Conservation (phyloP, 23 tunicate genomes). For the Clavelina lepadiformis region DNA sequence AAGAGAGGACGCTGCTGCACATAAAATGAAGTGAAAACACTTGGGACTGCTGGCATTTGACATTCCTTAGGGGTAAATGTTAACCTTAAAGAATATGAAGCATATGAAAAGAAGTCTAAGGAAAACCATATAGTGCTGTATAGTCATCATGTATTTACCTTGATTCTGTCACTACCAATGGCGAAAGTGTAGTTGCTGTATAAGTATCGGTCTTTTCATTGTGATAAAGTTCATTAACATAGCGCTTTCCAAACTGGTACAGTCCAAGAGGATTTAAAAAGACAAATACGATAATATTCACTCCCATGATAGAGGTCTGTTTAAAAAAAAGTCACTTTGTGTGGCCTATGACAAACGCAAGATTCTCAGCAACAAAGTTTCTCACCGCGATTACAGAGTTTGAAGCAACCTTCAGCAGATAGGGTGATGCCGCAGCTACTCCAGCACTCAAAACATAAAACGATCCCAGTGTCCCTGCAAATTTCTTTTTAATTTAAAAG, state of each 20-base stretch:
- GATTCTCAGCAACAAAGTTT: too few relatives aligned
- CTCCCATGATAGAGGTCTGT: constrained; percentile 25
- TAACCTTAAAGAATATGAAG: constrained; percentile 24
- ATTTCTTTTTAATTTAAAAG: neutral
- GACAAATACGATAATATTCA: constrained; percentile 39
- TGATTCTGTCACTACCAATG: constrained; percentile 29
- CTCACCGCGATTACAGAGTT: constrained; percentile 26
- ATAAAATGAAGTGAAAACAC: constrained; percentile 67
- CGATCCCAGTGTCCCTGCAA: constrained; percentile 24
- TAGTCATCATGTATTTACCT: constrained; percentile 16
- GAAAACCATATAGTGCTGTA: neutral
- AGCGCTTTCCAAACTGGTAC: constrained; percentile 67
- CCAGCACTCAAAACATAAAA: constrained; percentile 30
- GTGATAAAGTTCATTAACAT: constrained; percentile 61
- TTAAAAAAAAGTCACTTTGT: too few relatives aligned
- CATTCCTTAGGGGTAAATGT: constrained; percentile 59
- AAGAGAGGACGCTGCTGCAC: constrained; percentile 51
- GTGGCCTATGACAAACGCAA: too few relatives aligned
- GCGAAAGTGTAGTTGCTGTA: constrained; percentile 64
- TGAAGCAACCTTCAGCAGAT: constrained; percentile 10
- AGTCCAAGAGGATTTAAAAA: constrained; percentile 49
- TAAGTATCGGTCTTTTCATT: constrained; percentile 42
- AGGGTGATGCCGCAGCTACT: constrained; percentile 23
- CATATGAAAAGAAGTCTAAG: neutral
- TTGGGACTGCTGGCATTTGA: constrained; percentile 69